phyloP scores from a whole-genome alignment of 2,113 vertebrate genomes.

The Calidris pygmaea region DNA sequence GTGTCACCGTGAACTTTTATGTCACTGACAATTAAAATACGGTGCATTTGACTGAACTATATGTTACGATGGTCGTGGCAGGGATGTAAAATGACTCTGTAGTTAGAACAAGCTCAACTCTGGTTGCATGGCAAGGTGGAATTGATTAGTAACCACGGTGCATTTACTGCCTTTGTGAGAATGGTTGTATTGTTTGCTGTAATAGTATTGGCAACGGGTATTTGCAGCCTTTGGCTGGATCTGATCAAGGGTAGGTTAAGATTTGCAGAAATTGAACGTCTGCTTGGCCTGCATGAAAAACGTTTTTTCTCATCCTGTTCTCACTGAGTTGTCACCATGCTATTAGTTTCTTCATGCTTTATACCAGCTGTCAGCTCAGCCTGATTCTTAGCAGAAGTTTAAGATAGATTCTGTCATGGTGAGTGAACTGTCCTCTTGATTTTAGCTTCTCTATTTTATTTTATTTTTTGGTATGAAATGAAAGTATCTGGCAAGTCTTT shows the following conservation, averaged over 20 bases:
- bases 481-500: background rate
- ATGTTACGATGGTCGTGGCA: background rate
- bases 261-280: background rate
- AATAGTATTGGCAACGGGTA: background rate
- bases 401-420: background rate
- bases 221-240: background rate
- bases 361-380: background rate
- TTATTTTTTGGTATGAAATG: background rate
- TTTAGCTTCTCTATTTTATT: background rate
- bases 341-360: background rate
- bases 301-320: background rate
- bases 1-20: fast-evolving
- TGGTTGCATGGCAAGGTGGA: background rate
- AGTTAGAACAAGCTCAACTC: background rate
- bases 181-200: background rate
- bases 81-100: background rate
- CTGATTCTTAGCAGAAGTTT: background rate
- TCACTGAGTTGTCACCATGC: background rate
- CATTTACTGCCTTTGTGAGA: background rate
- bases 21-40: background rate
- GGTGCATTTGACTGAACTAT: background rate
- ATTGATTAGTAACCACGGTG: background rate
- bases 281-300: background rate
- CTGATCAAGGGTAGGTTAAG: background rate
- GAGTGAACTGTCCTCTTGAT: background rate